Evolutionary conservation across 2,797 vertebrate genomes (phyloP), one percentile per base, ranked within the genome.

Genomic region (Lates japonicus): DNA sequence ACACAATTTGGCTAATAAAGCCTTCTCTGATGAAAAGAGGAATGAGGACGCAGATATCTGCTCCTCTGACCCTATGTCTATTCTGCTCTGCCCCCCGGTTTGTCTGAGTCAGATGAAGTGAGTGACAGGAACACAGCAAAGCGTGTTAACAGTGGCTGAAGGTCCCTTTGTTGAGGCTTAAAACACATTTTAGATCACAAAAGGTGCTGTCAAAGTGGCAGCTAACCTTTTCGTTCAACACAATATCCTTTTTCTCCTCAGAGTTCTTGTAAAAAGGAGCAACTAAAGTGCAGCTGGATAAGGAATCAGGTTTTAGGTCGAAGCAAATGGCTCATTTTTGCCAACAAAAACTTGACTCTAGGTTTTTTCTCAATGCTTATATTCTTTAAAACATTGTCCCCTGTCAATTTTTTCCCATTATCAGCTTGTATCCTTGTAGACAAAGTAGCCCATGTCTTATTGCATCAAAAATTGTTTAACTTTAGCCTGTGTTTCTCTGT

Each of bases 181-280:
- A 89, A 82, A 70, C 19, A 67, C 52, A 44, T n/a, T 74, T 85
- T 73, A 58, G 22, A 80, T 68, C 70, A 87, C 79, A 82, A 82
- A 80, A 69, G 66, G 19, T 51, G 41, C 64, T 63, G 78, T 74
- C 78, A 59, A 64, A 71, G 51, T 74, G 35, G 66, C 63, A 65
- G 68, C 70, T 82, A 66, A 83, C 70, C 70, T 80, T 81, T 75
- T 25, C 13, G 62, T 58, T 82, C 41, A 52, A 57, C 14, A 51
- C 44, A 35, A 52, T 58, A 55, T 81, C 29, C 17, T 7, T 48
- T 73, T 74, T 69, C 54, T 76, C 25, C 7, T 52, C 37, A 5
- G 25, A 66, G n/a, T 57, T 55, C 60, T 58, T 58, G 8, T 51
- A 35, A 48, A 67, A 70, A 70, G 16, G 29, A 70, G 12, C 41